phyloP scores from a whole-genome alignment of 2,888 invertebrate genomes.

The Meteorus colon region DNA sequence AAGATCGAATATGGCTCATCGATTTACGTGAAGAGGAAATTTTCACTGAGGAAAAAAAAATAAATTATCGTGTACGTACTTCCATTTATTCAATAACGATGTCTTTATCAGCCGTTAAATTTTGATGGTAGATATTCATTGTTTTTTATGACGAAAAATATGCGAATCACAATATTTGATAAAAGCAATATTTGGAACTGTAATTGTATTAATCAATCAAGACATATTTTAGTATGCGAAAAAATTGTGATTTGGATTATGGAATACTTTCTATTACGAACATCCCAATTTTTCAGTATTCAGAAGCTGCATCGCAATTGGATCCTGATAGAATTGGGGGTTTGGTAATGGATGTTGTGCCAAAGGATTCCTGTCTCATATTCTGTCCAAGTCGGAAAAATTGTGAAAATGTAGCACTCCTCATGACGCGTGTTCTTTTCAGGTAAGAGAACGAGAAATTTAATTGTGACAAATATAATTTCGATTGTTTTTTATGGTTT shows the following conservation, averaged over 20 bases:
- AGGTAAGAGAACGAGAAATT: slow-evolving; percentile 59
- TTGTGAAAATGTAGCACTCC: slow-evolving; percentile 90
- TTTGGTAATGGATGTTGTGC: slow-evolving; percentile 87
- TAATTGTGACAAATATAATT: neutral
- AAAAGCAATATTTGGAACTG: no score
- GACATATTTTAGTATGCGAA: no score
- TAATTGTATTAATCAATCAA: no score
- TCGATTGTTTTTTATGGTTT: slow-evolving; percentile 2
- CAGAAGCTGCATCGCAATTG: slow-evolving; percentile 75
- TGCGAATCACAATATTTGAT: no score
- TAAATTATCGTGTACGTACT: slow-evolving; percentile 74
- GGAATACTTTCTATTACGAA: no score
- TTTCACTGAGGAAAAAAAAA: slow-evolving; percentile 74
- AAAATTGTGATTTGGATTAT: no score
- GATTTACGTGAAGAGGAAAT: slow-evolving; percentile 76
- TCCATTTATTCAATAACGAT: no score
- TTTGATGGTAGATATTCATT: no score
- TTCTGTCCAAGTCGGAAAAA: slow-evolving; percentile 96
- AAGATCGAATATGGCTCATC: slow-evolving; percentile 77
- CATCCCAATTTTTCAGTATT: slow-evolving; percentile 75
- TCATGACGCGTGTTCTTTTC: slow-evolving; percentile 81
- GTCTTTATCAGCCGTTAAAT: no score
- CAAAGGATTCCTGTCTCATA: slow-evolving; percentile 86
- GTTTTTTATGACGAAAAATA: no score
- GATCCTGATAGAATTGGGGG: slow-evolving; percentile 90